Conservation (phyloP, 2,113 vertebrate species). For the Tachysurus fulvidraco region DNA sequence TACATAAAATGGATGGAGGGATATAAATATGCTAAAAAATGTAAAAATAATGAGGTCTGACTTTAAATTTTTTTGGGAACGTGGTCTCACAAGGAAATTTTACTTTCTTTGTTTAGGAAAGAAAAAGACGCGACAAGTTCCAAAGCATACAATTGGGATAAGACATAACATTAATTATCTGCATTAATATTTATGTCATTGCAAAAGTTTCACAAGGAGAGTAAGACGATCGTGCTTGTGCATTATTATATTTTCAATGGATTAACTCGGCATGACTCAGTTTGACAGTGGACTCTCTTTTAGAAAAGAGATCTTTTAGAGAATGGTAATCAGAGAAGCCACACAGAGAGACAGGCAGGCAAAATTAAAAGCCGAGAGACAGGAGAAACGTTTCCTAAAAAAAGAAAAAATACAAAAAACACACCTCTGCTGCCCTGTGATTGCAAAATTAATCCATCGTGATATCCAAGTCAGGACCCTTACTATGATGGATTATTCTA, state of each 20-base stretch:
- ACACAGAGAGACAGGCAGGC: slow-evolving; percentile 19
- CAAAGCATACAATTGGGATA: neutral
- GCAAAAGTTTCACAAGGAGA: neutral
- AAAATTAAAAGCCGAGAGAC: slow-evolving; percentile 19
- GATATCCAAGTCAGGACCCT: slow-evolving; percentile 69
- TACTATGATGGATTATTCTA: slow-evolving; percentile 71
- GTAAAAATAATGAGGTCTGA: neutral
- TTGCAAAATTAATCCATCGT: slow-evolving; percentile 73
- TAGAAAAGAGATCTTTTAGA: neutral
- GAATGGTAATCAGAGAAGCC: slow-evolving; percentile 14
- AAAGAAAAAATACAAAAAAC: slow-evolving; percentile 46
- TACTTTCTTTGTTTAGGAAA: neutral
- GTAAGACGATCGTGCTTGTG: neutral
- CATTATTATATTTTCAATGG: neutral
- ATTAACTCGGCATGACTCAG: slow-evolving; percentile 9
- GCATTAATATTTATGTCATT: neutral
- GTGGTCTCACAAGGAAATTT: neutral
- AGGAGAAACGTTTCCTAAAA: slow-evolving; percentile 60
- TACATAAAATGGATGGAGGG: no score
- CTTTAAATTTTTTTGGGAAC: no score
- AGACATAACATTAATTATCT: neutral
- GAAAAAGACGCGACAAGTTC: neutral
- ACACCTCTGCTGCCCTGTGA: slow-evolving; percentile 70
- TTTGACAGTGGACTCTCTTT: neutral
- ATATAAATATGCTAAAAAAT: neutral